Evolutionary conservation across 2,888 invertebrate genomes (phyloP), one percentile per base, ranked within the genome.

Genomic region (Smittia aterrima): DNA sequence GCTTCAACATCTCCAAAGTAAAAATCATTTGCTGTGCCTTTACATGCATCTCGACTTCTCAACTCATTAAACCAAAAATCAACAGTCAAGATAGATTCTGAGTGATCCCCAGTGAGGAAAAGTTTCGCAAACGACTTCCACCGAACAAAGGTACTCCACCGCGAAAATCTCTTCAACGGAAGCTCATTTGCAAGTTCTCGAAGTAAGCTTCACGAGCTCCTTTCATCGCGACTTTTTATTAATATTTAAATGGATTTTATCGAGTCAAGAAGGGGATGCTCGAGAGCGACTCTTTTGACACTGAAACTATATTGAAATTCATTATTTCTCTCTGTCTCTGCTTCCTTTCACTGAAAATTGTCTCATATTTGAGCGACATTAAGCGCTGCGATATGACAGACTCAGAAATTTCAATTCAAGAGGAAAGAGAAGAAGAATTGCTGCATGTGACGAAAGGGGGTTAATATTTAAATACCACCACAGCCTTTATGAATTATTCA

Each of bases 401-500:
- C 32, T n/a, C n/a, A 32, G 3, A 9, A 32, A 32, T 18, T 16
- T 47, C 7, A 47, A 47, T 16, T n/a, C n/a, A 3, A 11, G 7
- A 4, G 53, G 53, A 3, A 11, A 38, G 53, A 47, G 58, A 4
- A 22, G 58, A 25, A 24, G 25, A 27, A 24, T 13, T 24, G 64
- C 13, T 27, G 25, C n/a, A 32, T n/a, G 11, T 16, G 38, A 18
- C 16, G 9, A 6, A 40, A 22, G 41, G 40, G 58, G 58, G 58
- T 58, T 58, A 24, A 67, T 66, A 38, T 67, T 38, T 40, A 67
- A 40, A 38, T 67, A 38, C 38, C 67, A 22, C 64, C 25, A 25
- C 64, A 16, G 64, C 64, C 27, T 67, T 67, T 67, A 41, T 67
- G 67, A 38, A 67, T 67, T 38, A 67, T 67, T 67, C 67, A 67